phyloP scores from a whole-genome alignment of 23 tunicate genomes.

The Phallusia fumigata region DNA sequence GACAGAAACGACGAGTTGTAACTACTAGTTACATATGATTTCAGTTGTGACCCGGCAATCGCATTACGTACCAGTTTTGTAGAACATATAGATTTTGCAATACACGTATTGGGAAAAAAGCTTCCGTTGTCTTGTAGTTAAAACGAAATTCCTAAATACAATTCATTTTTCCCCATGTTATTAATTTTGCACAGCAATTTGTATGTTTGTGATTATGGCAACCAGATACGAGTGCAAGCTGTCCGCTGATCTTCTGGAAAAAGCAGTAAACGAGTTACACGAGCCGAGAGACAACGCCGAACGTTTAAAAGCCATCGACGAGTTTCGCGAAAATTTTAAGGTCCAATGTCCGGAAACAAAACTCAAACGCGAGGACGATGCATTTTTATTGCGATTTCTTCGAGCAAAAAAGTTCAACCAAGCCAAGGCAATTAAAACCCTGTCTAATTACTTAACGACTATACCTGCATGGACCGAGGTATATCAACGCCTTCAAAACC shows the following conservation, averaged over 20 bases:
- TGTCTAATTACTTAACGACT: constrained; percentile 27
- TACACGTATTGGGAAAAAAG: no score
- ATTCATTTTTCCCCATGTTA: no score
- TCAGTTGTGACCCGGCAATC: no score
- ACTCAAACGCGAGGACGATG: constrained; percentile 20
- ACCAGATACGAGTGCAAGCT: constrained; percentile 39
- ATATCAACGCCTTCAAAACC: constrained; percentile 43
- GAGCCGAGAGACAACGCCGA: constrained; percentile 44
- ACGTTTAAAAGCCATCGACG: constrained; percentile 41
- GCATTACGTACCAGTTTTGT: no score
- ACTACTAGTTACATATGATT: no score
- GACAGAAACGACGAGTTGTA: no score
- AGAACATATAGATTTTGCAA: no score
- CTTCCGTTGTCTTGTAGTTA: no score
- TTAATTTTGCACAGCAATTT: no score
- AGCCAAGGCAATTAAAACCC: constrained; percentile 37
- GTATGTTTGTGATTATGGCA: background rate
- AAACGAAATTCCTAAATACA: no score
- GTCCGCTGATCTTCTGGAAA: constrained; percentile 26
- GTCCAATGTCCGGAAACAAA: background rate
- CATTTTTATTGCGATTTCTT: constrained; percentile 48
- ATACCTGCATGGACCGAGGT: constrained; percentile 23
- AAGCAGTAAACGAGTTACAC: constrained; percentile 51
- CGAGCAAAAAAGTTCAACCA: constrained; percentile 61
- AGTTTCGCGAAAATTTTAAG: constrained; percentile 13